phyloP scores from a whole-genome alignment of 2,888 invertebrate genomes.

The Philereme transversata region DNA sequence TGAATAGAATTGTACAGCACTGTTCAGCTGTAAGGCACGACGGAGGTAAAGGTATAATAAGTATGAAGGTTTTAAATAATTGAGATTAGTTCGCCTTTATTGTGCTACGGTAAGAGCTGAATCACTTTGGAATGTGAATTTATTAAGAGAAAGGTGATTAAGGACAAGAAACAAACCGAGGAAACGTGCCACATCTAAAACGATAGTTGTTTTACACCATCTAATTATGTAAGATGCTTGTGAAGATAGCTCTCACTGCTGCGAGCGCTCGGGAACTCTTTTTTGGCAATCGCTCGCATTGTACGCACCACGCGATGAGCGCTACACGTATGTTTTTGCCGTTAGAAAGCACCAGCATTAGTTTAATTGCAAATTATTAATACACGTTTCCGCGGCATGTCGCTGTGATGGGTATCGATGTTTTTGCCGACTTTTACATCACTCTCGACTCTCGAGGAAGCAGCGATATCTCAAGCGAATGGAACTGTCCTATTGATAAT shows the following conservation, averaged over 20 bases:
- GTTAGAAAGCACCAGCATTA: constrained; percentile 49
- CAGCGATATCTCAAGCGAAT: constrained; percentile 10
- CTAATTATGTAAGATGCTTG: constrained; percentile 17
- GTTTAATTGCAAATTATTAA: constrained; percentile 45
- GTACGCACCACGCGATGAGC: constrained; percentile 30
- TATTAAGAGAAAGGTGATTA: constrained; percentile 17
- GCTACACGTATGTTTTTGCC: constrained; percentile 43
- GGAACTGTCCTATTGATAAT: constrained; percentile 9
- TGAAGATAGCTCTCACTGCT: constrained; percentile 40
- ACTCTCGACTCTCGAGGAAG: constrained; percentile 11
- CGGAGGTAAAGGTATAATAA: no score
- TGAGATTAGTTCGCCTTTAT: not conserved
- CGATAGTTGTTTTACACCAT: constrained; percentile 15
- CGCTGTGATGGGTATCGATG: constrained; percentile 21
- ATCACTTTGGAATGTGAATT: constrained; percentile 13
- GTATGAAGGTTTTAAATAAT: no score
- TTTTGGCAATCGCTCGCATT: constrained; percentile 46
- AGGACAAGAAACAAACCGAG: constrained; percentile 24
- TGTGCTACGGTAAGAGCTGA: constrained; percentile 3
- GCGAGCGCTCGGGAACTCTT: constrained; percentile 46
- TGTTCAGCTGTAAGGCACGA: no score
- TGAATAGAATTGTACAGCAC: no score
- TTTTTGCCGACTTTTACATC: constrained; percentile 16
- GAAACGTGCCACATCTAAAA: constrained; percentile 21
- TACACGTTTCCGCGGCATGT: constrained; percentile 41